Conservation (phyloP, 1,140 invertebrate species). For the Spodoptera litura region DNA sequence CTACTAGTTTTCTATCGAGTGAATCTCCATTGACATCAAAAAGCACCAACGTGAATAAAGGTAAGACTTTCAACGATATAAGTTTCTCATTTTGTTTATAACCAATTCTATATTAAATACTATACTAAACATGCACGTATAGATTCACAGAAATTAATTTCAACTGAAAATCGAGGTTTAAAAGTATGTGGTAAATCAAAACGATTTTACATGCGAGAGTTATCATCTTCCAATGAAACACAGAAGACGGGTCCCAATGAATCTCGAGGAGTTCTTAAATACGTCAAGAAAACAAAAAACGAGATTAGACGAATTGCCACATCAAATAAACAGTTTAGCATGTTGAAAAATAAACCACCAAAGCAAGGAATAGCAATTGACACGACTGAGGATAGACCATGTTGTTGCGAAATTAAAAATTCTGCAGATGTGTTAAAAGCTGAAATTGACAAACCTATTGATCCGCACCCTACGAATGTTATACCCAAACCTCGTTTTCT, state of each 20-base stretch:
- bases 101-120: background rate
- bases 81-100: background rate
- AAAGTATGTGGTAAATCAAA: conserved; percentile 4
- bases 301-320: background rate
- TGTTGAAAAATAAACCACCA: background rate
- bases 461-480: background rate
- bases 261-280: background rate
- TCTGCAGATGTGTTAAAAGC: background rate
- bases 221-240: background rate
- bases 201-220: background rate
- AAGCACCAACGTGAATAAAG: background rate
- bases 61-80: background rate
- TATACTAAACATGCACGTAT: background rate
- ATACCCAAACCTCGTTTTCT: background rate
- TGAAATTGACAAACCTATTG: background rate
- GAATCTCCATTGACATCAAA: conserved; percentile 6
- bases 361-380: background rate
- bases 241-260: background rate
- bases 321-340: background rate
- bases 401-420: background rate
- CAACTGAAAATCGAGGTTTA: background rate
- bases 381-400: background rate
- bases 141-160: background rate
- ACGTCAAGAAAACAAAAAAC: background rate
- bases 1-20: conserved; percentile 58